Evolutionary conservation across 1,140 invertebrate genomes (phyloP), one percentile per base, ranked within the genome.

Genomic region (Myzus persicae): DNA sequence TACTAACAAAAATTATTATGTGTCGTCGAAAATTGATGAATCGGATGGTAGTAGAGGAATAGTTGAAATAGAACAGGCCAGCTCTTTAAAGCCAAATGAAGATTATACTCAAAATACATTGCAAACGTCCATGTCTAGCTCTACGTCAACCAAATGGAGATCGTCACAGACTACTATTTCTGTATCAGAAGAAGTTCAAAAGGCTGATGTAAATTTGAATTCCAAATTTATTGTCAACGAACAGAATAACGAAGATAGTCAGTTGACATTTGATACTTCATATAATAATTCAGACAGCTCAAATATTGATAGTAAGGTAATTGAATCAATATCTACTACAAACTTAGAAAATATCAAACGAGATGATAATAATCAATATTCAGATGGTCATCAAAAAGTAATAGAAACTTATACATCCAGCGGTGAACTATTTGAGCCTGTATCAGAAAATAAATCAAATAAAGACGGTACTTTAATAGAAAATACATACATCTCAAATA

Each of bases 151-250:
- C 18, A 89, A 51, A 44, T 76, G 93, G 93, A 59, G 67, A 89
- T 93, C 93, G 11, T 89, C 91, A 18, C 81, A 85, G 36, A 93
- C 91, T 8, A 84, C 82, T 51, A 36, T 93, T 84, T 85, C 91
- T 9, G 81, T 54, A 31, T 93, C 91, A 40, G 91, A 93, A 85
- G 81, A 93, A 67, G 51, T 88, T 93, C 93, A 89, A 40, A 82
- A 85, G 1, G 24, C 36, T 31, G 81, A 93, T 20, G 36, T 48
- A 26, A 48, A 93, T 84, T 51, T 51, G 36, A 84, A 20, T 42
- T 84, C 91, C 11, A 85, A 93, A 85, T 85, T 51, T 84, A 85
- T 85, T 38, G 84, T 26, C 36, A 76, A 88, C 20, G 90, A 93
- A 76, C 93, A 42, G 14, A 51, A 31, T 36, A 84, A 93, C 46